phyloP scores from a whole-genome alignment of 1,140 invertebrate species.

The Hycleus cichorii region DNA sequence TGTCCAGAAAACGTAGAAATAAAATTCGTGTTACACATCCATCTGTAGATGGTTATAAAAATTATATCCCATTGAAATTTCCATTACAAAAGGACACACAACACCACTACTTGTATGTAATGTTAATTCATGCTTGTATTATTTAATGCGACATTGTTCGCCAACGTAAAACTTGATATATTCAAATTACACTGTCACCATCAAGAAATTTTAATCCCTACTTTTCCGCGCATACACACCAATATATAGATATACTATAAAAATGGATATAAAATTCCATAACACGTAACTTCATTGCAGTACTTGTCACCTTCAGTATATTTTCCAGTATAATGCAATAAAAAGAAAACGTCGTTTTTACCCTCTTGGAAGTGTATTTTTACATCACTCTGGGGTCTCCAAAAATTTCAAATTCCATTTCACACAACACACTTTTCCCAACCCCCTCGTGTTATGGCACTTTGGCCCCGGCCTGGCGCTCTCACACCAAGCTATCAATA shows the following conservation, averaged over 20 bases:
- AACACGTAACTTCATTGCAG: conserved; percentile 37
- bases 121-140: conserved; percentile 8
- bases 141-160: conserved; percentile 6
- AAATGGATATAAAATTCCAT: conserved; percentile 38
- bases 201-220: conserved; percentile 35
- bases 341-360: conserved; percentile 35
- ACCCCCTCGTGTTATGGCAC: conserved; percentile 20
- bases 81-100: too few relatives aligned
- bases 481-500: conserved; percentile 20
- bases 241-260: conserved; percentile 12
- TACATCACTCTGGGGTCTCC: conserved; percentile 36
- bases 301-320: conserved; percentile 38
- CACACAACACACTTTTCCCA: conserved; percentile 17
- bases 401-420: conserved; percentile 39
- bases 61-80: too few relatives aligned
- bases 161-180: conserved; percentile 29
- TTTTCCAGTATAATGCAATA: conserved; percentile 37
- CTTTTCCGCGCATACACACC: conserved; percentile 19
- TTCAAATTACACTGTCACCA: conserved; percentile 36
- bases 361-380: conserved; percentile 36
- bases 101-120: not conserved
- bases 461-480: conserved; percentile 5
- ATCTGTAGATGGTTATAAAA: too few relatives aligned
- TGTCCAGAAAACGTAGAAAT: too few relatives aligned
- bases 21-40: too few relatives aligned